These are phyloP conservation scores for Strigamia crassipes DNA, from an alignment of 2,888 invertebrate genomes.

Conservation along the genomic window DNA sequence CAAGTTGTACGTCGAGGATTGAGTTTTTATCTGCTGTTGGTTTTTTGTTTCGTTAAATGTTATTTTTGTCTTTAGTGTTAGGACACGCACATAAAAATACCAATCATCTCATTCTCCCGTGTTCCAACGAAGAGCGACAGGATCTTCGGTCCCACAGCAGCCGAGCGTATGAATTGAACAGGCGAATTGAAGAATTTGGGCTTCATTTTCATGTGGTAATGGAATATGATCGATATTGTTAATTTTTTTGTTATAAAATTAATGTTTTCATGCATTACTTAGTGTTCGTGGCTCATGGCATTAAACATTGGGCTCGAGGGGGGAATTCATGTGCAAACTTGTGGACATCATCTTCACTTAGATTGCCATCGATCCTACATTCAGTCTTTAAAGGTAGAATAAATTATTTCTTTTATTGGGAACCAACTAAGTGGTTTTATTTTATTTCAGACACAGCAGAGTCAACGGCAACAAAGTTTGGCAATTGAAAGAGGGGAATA, in stretches of 20 bases:
- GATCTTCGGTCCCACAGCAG: constrained; percentile 45
- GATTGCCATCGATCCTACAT: constrained; percentile 92
- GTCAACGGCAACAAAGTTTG: constrained; percentile 73
- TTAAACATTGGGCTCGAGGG: constrained; percentile 86
- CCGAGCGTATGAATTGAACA: constrained; percentile 67
- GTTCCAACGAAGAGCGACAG: constrained; percentile 67
- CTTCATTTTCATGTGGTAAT: constrained; percentile 74
- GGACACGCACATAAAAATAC: constrained; percentile 68
- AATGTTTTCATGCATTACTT: constrained; percentile 42
- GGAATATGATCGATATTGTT: neutral
- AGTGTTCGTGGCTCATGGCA: constrained; percentile 74
- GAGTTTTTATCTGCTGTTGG: neutral
- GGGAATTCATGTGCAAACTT: constrained; percentile 91
- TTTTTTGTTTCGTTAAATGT: neutral
- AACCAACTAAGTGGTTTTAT: neutral
- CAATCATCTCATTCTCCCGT: constrained; percentile 67
- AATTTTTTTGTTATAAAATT: neutral
- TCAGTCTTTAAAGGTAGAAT: constrained; percentile 70
- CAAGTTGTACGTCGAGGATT: neutral
- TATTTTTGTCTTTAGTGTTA: constrained; percentile 62
- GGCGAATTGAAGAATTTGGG: constrained; percentile 75
- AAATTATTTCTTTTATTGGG: constrained; percentile 32
- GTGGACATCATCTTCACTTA: constrained; percentile 95
- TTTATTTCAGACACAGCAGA: constrained; percentile 51
- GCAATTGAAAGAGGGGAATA: constrained; percentile 82